Percentiles rank a stretch among this genome's conserved stretches.
Conservation (phyloP, 2,113 vertebrate species). For the Hippocampus barbouri region DNA sequence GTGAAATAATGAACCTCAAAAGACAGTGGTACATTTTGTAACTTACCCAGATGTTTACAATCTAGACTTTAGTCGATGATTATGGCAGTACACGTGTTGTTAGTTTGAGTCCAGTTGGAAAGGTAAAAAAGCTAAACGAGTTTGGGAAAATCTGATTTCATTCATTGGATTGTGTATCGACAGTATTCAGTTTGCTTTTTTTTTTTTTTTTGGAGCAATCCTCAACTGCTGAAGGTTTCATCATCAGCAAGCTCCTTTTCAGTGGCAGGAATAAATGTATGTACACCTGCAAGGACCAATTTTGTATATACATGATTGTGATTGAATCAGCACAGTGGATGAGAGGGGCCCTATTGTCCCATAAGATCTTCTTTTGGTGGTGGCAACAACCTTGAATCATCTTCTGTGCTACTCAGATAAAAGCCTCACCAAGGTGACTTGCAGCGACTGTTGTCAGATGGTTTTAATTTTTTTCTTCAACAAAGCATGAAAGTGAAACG, state of each 20-base stretch:
- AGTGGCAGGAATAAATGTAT: background rate
- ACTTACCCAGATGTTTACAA: no score
- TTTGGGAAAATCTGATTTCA: background rate
- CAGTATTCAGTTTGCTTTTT: no score
- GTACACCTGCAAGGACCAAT: background rate
- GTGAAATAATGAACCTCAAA: no score
- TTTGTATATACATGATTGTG: background rate
- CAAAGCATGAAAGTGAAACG: conserved; percentile 61
- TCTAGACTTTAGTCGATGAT: no score
- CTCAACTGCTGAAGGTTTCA: background rate
- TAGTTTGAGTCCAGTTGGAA: no score
- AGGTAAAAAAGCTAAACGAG: background rate
- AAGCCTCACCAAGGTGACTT: conserved; percentile 56
- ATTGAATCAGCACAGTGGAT: conserved; percentile 23
- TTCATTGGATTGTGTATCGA: no score
- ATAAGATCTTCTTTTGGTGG: conserved; percentile 29
- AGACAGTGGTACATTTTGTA: no score
- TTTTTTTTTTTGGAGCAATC: background rate
- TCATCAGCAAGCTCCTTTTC: background rate
- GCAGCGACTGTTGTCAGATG: conserved; percentile 56
- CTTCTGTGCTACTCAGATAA: conserved; percentile 36
- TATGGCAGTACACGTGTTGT: no score
- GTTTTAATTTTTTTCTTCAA: conserved; percentile 46
- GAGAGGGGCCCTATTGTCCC: conserved; percentile 11
- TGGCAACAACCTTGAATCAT: conserved; percentile 58